A percentile compares a stretch with the other conserved stretches of the same genome.
phyloP scores from a whole-genome alignment of 1,140 invertebrate genomes.

The Aphidius ervi region DNA sequence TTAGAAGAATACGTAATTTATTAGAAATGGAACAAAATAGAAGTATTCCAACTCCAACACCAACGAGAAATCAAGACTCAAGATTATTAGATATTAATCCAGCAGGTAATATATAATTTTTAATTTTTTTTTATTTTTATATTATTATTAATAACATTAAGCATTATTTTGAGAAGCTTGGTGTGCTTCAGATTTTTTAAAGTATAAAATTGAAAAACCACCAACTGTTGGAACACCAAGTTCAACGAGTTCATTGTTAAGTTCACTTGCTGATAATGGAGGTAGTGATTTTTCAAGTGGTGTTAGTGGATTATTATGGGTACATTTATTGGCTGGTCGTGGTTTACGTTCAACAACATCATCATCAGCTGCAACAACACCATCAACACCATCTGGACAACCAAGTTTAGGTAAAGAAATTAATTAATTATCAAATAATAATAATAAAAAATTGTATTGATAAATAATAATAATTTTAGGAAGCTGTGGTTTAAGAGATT shows the following conservation, averaged over 20 bases:
- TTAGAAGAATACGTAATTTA: conserved; percentile 73
- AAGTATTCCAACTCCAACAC: conserved; percentile 67
- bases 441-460: no score
- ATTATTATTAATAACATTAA: not conserved
- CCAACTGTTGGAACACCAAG: conserved; percentile 54
- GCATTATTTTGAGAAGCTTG: conserved; percentile 13
- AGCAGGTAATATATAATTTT: conserved; percentile 56
- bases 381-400: conserved; percentile 60
- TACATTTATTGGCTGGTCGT: conserved; percentile 84
- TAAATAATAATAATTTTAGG: conserved; percentile 36
- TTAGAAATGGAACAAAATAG: conserved; percentile 60
- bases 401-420: conserved; percentile 42
- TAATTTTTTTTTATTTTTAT: conserved; percentile 7
- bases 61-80: conserved; percentile 62
- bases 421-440: no score
- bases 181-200: conserved; percentile 70
- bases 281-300: conserved; percentile 57
- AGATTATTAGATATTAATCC: conserved; percentile 84
- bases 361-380: conserved; percentile 61
- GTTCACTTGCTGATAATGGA: conserved; percentile 43
- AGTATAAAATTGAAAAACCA: conserved; percentile 86
- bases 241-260: conserved; percentile 49
- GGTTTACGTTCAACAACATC: conserved; percentile 76
- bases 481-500: conserved; percentile 68
- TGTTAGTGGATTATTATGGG: conserved; percentile 85